phyloP scores from a whole-genome alignment of 2,797 vertebrate genomes.

The Myotis daubentonii region DNA sequence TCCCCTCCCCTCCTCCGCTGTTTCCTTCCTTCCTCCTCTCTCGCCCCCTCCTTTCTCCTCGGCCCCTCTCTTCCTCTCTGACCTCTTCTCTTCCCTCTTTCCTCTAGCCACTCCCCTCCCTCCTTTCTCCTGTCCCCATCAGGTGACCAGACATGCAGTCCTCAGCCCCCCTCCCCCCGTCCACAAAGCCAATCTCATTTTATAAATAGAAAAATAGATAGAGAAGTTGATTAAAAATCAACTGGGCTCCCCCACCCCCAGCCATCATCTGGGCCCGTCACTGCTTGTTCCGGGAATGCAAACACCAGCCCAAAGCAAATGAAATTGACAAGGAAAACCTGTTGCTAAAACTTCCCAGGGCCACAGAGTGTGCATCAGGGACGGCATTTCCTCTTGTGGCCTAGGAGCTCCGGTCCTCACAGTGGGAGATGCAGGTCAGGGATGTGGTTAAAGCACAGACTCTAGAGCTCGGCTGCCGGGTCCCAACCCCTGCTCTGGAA shows the following conservation, averaged over 20 bases:
- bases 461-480: background rate
- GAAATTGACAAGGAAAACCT: background rate
- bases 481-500: background rate
- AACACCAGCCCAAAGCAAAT: constrained; percentile 36
- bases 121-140: background rate
- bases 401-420: background rate
- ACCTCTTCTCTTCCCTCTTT: background rate
- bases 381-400: background rate
- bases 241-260: background rate
- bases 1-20: background rate
- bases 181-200: background rate
- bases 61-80: background rate
- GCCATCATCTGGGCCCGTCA: background rate
- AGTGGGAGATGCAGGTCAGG: background rate
- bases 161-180: background rate
- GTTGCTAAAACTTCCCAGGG: constrained; percentile 8
- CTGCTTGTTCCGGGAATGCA: constrained; percentile 20
- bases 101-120: background rate
- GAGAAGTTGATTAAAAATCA: background rate
- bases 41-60: background rate
- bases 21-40: too few relatives aligned
- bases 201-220: background rate
- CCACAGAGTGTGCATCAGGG: background rate
- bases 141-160: background rate
- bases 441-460: background rate